Evolutionary conservation across 2,888 invertebrate genomes (phyloP).

Genomic region (Monochamus alternatus): DNA sequence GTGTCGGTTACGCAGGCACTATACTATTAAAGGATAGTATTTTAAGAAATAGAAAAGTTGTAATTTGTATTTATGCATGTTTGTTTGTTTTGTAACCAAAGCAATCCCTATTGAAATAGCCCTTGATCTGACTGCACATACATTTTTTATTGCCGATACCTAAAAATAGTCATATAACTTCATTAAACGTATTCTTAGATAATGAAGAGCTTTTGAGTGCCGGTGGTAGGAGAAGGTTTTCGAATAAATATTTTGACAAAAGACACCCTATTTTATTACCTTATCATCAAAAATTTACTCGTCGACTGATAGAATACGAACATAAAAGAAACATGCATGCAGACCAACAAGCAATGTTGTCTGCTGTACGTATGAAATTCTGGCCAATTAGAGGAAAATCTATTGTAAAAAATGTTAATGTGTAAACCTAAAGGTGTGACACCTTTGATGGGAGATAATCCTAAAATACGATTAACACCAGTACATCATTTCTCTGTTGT

Average conservation of each 20-base stretch:
- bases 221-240: conserved; percentile 9
- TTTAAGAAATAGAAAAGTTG: conserved; percentile 25
- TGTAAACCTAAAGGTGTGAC: conserved; percentile 15
- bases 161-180: conserved; percentile 1
- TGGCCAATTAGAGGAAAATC: conserved; percentile 43
- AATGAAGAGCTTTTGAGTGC: not conserved
- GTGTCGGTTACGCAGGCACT: too few species aligned
- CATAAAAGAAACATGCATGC: conserved; percentile 14
- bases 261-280: conserved; percentile 12
- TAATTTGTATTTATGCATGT: conserved; percentile 42
- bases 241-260: conserved; percentile 11
- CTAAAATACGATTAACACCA: conserved; percentile 39
- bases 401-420: conserved; percentile 36
- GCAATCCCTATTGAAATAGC: conserved; percentile 51
- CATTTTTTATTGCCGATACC: conserved; percentile 40
- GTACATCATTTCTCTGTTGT: conserved; percentile 48
- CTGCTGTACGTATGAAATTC: not conserved
- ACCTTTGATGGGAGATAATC: conserved; percentile 53
- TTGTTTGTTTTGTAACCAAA: conserved; percentile 22
- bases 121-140: conserved; percentile 40
- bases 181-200: conserved; percentile 22
- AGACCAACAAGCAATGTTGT: not conserved
- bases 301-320: conserved; percentile 13
- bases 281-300: conserved; percentile 3
- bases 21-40: conserved; percentile 35